These are phyloP conservation scores for Todiramphus chloris DNA, from an alignment of 2,113 vertebrate species.

Conservation along the genomic window DNA sequence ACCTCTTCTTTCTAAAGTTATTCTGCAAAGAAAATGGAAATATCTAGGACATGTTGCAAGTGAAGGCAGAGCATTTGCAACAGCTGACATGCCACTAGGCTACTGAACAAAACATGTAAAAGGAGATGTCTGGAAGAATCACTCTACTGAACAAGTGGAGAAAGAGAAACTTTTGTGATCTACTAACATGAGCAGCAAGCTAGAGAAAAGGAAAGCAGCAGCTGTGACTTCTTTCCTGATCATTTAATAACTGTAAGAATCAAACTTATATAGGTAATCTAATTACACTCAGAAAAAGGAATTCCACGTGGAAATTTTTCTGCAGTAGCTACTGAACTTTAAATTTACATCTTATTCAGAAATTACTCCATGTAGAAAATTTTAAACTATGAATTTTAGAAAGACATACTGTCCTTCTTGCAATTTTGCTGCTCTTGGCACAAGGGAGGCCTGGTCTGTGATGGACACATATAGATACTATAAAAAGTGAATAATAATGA, in stretches of 20 bases:
- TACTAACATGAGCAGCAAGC: not conserved
- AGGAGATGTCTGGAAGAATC: slow-evolving; percentile 6
- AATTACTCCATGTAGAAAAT: not conserved
- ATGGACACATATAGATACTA: not conserved
- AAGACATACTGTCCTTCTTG: not conserved
- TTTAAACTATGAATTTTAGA: not conserved
- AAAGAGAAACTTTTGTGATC: not conserved
- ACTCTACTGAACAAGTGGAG: not conserved
- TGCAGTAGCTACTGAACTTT: not conserved
- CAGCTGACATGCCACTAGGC: slow-evolving; percentile 16
- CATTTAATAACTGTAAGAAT: not conserved
- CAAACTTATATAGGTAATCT: not conserved
- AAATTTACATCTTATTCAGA: not conserved
- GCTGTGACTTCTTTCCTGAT: not conserved
- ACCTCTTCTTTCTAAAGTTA: slow-evolving; percentile 19
- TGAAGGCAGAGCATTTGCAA: slow-evolving; percentile 26
- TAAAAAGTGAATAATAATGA: not conserved
- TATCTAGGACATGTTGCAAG: not conserved
- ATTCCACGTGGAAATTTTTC: not conserved
- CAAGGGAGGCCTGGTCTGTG: not conserved
- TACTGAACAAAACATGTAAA: not conserved
- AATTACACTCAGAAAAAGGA: not conserved
- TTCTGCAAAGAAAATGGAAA: slow-evolving; percentile 6
- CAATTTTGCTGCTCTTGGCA: not conserved
- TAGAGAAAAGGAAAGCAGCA: not conserved